Base-by-base conservation (phyloP, 2,797 vertebrate species). In the Neostethus bicornis region DNA sequence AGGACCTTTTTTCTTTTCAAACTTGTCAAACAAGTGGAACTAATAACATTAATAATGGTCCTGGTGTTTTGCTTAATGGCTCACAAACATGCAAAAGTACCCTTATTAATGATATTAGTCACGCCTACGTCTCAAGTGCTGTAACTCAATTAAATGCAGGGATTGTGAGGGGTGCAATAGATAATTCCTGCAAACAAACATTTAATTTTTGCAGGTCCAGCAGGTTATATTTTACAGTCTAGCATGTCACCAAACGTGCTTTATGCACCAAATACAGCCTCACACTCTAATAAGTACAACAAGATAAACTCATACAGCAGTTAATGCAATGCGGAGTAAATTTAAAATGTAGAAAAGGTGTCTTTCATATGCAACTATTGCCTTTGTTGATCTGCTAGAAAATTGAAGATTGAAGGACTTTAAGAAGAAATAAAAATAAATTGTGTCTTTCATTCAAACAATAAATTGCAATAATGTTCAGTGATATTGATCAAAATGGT, bases 21-120 rank as follows among this genome's bases (percentile, higher is more conserved):
- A 52, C 56, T 50, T 47, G 46, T 57, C 46, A 66, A 66, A 69
- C 43, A 48, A 21, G 51, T 58, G 51, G 48, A 50, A 57, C 52
- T 64, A 65, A 64, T 26, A 34, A 29, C 23, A 45, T 67, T 24
- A 52, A 51, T 61, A 29, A 61, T 9, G 4, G 32, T 37, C 45
- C 2, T 14, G 31, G 11, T 46, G 17, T 58, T 61, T 49, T 19
- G 7, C 20, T 52, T 49, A 52, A n/a, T 37, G 44, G 19, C 48
- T 60, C 67, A 29, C 35, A 41, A 66, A 46, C 64, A 48, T 47
- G 53, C 39, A 53, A 37, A 44, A 10, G 35, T 17, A 28, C 21
- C 60, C 63, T 42, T 28, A 32, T 43, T 62, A 35, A 55, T 52
- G 51, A 32, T 46, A 64, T 64, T 66, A 56, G 57, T 45, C 57